phyloP scores from a whole-genome alignment of 1,140 invertebrate genomes.

The Xylocopa sonorina region DNA sequence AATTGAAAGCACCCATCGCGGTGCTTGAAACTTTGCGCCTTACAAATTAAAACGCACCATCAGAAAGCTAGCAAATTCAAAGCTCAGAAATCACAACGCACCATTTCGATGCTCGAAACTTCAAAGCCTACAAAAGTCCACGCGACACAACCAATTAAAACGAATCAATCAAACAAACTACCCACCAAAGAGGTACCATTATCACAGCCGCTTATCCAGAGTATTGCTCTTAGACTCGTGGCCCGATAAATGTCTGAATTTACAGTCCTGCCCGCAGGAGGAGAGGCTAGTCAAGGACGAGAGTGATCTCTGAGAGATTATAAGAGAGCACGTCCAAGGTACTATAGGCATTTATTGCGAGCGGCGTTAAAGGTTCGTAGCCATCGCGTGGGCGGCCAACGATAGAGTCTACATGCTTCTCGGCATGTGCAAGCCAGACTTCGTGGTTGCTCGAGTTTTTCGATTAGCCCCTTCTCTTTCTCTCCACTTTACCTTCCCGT shows the following conservation, averaged over 20 bases:
- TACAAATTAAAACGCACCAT: no score
- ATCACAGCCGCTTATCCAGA: background rate
- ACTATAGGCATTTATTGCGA: conserved; percentile 45
- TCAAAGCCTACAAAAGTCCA: no score
- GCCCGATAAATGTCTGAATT: conserved; percentile 8
- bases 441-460: conserved; percentile 66
- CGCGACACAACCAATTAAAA: no score
- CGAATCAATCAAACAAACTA: no score
- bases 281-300: conserved; percentile 29
- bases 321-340: conserved; percentile 43
- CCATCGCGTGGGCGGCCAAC: conserved; percentile 60
- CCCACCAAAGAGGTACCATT: background rate
- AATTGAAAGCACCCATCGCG: no score
- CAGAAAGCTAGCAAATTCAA: no score
- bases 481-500: background rate
- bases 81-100: no score
- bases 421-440: conserved; percentile 60
- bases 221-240: background rate
- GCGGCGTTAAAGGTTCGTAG: conserved; percentile 54
- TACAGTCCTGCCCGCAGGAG: background rate
- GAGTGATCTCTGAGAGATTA: conserved; percentile 43
- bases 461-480: conserved; percentile 52
- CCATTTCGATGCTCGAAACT: no score
- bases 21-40: no score
- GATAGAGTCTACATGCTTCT: conserved; percentile 70